These are phyloP conservation scores for Sitobion miscanthi DNA, from an alignment of 1,140 invertebrate genomes.

Conservation along the genomic window DNA sequence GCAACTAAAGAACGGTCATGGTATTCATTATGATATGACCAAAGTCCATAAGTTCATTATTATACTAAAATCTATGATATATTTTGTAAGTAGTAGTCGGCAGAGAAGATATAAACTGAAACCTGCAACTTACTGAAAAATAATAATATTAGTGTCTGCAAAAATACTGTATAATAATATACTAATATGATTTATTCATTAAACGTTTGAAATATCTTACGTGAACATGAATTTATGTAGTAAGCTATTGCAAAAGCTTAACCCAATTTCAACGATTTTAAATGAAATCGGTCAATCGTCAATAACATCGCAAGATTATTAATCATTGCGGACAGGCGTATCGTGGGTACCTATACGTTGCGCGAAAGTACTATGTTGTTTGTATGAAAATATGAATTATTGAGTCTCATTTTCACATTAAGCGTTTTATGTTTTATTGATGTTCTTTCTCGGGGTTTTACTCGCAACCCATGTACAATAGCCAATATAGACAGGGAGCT, in stretches of 20 bases:
- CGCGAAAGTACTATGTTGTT: not conserved
- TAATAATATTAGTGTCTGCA: not conserved
- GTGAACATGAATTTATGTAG: not conserved
- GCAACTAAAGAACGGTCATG: not conserved
- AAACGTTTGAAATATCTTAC: not conserved
- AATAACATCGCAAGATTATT: not conserved
- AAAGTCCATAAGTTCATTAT: not conserved
- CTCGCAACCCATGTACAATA: not conserved
- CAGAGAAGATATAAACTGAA: not conserved
- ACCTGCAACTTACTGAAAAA: not conserved
- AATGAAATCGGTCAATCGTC: not conserved
- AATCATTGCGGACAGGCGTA: not conserved
- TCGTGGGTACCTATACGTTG: not conserved
- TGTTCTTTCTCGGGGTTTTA: not conserved
- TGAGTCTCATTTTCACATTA: conserved; percentile 6
- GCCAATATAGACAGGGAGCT: not conserved
- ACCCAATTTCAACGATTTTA: not conserved
- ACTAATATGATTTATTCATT: not conserved
- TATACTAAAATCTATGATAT: not conserved
- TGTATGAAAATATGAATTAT: conserved; percentile 10
- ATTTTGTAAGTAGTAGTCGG: not conserved
- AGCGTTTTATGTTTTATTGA: not conserved
- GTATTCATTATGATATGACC: not conserved
- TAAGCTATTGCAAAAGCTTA: not conserved
- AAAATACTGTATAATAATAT: not conserved